Evolutionary conservation across 2,888 invertebrate species (phyloP), one percentile per base, ranked within the genome.

Genomic region (Habroteleia sp.): DNA sequence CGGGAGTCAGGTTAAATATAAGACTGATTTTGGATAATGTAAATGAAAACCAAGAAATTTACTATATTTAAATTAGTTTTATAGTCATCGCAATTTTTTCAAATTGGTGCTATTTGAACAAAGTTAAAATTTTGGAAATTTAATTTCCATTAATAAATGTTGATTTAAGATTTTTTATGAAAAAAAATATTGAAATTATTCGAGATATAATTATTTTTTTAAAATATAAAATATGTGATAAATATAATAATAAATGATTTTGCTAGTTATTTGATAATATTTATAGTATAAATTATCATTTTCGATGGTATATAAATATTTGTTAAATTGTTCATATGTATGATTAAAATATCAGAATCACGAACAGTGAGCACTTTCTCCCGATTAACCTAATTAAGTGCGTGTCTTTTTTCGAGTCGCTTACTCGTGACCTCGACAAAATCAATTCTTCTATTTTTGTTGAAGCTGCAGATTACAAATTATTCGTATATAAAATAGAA

Each of bases 361-460:
- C 42, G 14, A 60, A 44, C 46, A 25, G 35, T 46, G 46, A 37
- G 60, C 46, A 60, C 60, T 60, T 46, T 60, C 60, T 60, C 46
- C 60, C n/a, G 8, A 60, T 60, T 60, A n/a, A 60, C 16, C 14
- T 33, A 35, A 58, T 42, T 11, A 23, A 23, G 33, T 23, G 4
- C n/a, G 8, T 2, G 25, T 25, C 10, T 54, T 13, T 41, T 41
- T n/a, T 29, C 20, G 17, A 54, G n/a, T 39, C 14, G 7, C 13
- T 52, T 16, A 52, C 0, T 11, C 13, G 14, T 29, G 8, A 29
- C 41, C 17, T 41, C 16, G 29, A 41, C 10, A 39, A 54, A 50
- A 33, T 50, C 20, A 16, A 23, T 13, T 35, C 23, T 23, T 48
- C 11, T 33, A 13, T 11, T 39, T 52, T 52, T 16, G 20, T 39